Evolutionary conservation across 2,888 invertebrate genomes (phyloP).

Genomic region (Leptopilina myrica): DNA sequence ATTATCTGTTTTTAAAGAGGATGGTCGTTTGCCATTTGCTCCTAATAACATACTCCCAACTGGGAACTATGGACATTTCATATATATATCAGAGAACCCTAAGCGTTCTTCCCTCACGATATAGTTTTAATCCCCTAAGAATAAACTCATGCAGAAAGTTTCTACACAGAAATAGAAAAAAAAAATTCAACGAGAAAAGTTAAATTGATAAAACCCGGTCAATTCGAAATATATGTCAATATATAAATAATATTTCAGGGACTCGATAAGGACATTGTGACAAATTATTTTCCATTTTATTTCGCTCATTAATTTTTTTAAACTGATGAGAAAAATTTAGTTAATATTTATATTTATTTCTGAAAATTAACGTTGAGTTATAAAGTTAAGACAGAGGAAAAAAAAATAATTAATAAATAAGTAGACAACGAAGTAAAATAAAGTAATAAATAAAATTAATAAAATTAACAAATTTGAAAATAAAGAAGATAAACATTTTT

Average conservation of each 20-base stretch:
- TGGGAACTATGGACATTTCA: slow-evolving; percentile 23
- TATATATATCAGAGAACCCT: background rate
- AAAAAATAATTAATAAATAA: too few relatives aligned
- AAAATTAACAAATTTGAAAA: too few relatives aligned
- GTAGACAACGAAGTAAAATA: too few relatives aligned
- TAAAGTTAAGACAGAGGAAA: too few relatives aligned
- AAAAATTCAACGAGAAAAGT: background rate
- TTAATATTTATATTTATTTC: too few relatives aligned
- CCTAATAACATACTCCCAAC: slow-evolving; percentile 20
- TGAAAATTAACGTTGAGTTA: too few relatives aligned
- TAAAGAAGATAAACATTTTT: too few relatives aligned
- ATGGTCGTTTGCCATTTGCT: slow-evolving; percentile 19
- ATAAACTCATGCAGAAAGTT: background rate
- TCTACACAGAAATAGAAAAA: slow-evolving; percentile 6
- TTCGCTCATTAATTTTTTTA: too few relatives aligned
- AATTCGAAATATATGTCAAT: background rate
- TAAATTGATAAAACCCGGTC: slow-evolving; percentile 3
- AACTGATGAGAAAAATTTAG: too few relatives aligned
- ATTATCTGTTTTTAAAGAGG: slow-evolving; percentile 18
- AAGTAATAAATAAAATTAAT: too few relatives aligned
- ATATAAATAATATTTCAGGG: background rate
- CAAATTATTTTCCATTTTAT: background rate
- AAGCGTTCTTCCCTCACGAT: background rate
- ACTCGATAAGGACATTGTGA: too few relatives aligned
- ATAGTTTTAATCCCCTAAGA: slow-evolving; percentile 22